These are phyloP conservation scores for Pyrochroa serraticornis DNA, from an alignment of 2,888 invertebrate genomes.

Conservation along the genomic window DNA sequence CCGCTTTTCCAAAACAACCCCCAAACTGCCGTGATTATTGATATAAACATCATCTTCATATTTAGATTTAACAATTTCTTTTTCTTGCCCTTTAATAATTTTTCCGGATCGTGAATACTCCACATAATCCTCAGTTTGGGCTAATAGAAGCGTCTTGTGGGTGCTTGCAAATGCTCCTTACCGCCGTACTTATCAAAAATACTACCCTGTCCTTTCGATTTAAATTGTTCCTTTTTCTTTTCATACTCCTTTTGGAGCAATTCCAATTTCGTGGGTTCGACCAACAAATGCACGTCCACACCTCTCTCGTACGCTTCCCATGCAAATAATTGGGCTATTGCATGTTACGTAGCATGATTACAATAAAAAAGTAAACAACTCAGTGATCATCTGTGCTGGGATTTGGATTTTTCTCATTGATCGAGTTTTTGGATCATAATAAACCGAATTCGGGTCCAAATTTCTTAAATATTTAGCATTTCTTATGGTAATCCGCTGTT, in stretches of 20 bases:
- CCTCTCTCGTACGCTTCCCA: slow-evolving; percentile 96
- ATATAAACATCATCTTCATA: slow-evolving; percentile 94
- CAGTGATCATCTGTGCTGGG: slow-evolving; percentile 50
- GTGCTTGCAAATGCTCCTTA: slow-evolving; percentile 86
- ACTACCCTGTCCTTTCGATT: slow-evolving; percentile 81
- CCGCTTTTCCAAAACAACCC: slow-evolving; percentile 95
- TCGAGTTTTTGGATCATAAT: slow-evolving; percentile 98
- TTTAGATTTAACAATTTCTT: slow-evolving; percentile 80
- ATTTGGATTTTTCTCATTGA: slow-evolving; percentile 84
- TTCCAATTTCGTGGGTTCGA: slow-evolving; percentile 97
- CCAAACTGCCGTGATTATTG: slow-evolving; percentile 95
- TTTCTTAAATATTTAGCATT: slow-evolving; percentile 98
- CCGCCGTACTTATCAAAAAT: slow-evolving; percentile 95
- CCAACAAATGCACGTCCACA: slow-evolving; percentile 92
- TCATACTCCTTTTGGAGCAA: slow-evolving; percentile 88
- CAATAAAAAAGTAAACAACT: slow-evolving; percentile 31
- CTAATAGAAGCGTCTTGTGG: slow-evolving; percentile 85
- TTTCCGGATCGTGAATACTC: slow-evolving; percentile 95
- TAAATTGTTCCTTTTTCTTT: slow-evolving; percentile 87
- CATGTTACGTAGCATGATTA: slow-evolving; percentile 90
- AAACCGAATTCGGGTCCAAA: slow-evolving; percentile 95
- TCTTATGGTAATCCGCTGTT: slow-evolving; percentile 97
- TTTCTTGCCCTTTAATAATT: slow-evolving; percentile 84
- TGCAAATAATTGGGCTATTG: slow-evolving; percentile 93
- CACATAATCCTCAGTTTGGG: slow-evolving; percentile 95